These are phyloP conservation scores for Cantharis lateralis DNA, from an alignment of 2,888 invertebrate genomes.

Conservation along the genomic window DNA sequence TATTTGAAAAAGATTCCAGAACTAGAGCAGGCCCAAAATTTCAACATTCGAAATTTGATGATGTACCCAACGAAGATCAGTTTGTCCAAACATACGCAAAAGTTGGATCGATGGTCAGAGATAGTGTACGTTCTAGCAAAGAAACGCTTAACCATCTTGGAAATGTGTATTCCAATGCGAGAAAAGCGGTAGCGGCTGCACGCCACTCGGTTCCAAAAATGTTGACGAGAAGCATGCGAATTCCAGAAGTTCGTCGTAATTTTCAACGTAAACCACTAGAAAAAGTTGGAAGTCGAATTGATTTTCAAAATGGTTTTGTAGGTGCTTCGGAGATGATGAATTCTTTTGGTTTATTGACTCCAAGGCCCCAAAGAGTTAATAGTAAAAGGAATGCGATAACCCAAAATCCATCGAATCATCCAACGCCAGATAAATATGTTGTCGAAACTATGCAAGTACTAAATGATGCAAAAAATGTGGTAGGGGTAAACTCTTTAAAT, in stretches of 20 bases:
- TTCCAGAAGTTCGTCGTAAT: conserved; percentile 29
- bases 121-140: conserved; percentile 49
- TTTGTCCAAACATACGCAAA: conserved; percentile 33
- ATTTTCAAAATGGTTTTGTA: conserved; percentile 38
- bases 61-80: not conserved
- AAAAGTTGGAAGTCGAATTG: not conserved
- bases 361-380: conserved; percentile 38
- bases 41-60: not conserved
- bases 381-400: conserved; percentile 38
- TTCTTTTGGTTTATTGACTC: conserved; percentile 49
- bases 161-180: conserved; percentile 48
- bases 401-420: not conserved
- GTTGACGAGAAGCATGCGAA: conserved; percentile 40
- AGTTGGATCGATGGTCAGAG: conserved; percentile 47
- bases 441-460: conserved; percentile 23
- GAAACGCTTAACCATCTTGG: conserved; percentile 48
- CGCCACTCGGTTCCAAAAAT: conserved; percentile 43
- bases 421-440: not conserved
- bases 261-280: not conserved
- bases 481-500: conserved; percentile 29
- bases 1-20: not conserved
- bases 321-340: conserved; percentile 48
- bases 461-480: conserved; percentile 22
- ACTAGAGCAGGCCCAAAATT: not conserved
- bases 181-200: conserved; percentile 42